Percentiles rank a stretch among this genome's conserved stretches.
phyloP scores from a whole-genome alignment of 2,888 invertebrate species.

The Nowickia ferox region DNA sequence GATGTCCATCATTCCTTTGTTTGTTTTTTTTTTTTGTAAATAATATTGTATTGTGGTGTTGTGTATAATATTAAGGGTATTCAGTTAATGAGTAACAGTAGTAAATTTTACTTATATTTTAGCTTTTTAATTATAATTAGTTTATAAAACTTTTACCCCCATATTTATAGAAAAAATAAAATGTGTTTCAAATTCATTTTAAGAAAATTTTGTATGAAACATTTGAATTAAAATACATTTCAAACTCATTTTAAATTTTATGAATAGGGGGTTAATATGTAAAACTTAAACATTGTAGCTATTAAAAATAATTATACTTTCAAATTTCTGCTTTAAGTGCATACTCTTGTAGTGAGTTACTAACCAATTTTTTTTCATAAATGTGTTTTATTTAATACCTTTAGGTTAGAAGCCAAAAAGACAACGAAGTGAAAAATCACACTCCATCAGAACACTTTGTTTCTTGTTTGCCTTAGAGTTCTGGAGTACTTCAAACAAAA shows the following conservation, averaged over 20 bases:
- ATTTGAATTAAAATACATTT: too few relatives aligned
- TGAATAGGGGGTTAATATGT: too few relatives aligned
- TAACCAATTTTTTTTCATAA: conserved; percentile 24
- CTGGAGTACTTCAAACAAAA: background rate
- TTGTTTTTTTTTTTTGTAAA: conserved; percentile 7
- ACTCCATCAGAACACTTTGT: conserved; percentile 10
- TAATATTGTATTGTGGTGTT: background rate
- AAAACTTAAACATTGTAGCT: too few relatives aligned
- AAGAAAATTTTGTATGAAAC: too few relatives aligned
- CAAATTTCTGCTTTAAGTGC: background rate
- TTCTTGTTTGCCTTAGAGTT: conserved; percentile 6
- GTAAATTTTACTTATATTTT: too few relatives aligned
- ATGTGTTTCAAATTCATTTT: too few relatives aligned
- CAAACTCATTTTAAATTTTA: too few relatives aligned
- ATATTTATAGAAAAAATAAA: too few relatives aligned
- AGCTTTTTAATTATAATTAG: too few relatives aligned
- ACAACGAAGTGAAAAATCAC: conserved; percentile 49
- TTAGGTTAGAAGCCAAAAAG: conserved; percentile 34
- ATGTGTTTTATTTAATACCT: conserved; percentile 57
- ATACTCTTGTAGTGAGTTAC: background rate
- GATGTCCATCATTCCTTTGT: conserved; percentile 49
- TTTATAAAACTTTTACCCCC: too few relatives aligned
- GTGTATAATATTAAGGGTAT: conserved; percentile 6
- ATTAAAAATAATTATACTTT: too few relatives aligned
- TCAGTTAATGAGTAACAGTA: background rate